These are phyloP conservation scores for Trididemnum clinides DNA, from an alignment of 23 tunicate species.

Conservation along the genomic window DNA sequence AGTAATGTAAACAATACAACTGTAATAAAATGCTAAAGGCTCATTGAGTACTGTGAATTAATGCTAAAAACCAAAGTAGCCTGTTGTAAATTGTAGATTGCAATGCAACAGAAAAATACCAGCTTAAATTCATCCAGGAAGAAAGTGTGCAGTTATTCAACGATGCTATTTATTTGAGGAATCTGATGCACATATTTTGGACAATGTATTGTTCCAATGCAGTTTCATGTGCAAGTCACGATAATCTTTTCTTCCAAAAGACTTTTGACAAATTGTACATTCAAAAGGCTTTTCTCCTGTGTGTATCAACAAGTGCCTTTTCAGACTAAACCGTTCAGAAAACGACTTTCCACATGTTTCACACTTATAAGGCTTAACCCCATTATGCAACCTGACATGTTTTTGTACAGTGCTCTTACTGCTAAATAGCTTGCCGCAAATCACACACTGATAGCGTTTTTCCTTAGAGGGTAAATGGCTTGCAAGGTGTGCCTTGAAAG, in stretches of 20 bases:
- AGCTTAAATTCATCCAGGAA: too few species aligned
- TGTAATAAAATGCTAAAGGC: too few species aligned
- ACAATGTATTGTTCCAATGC: too few species aligned
- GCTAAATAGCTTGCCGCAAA: not conserved
- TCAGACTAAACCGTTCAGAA: not conserved
- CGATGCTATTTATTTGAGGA: too few species aligned
- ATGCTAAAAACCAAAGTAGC: too few species aligned
- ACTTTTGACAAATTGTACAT: not conserved
- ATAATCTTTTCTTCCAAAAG: not conserved
- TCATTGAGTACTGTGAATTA: too few species aligned
- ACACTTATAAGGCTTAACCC: not conserved
- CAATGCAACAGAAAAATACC: too few species aligned
- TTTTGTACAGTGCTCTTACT: not conserved
- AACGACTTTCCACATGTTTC: not conserved
- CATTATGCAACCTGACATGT: not conserved
- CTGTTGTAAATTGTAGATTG: too few species aligned
- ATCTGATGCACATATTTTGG: too few species aligned
- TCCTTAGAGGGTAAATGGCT: not conserved
- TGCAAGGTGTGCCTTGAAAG: not conserved
- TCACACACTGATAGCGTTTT: not conserved
- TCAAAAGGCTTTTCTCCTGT: not conserved
- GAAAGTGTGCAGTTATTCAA: too few species aligned
- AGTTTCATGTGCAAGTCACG: not conserved
- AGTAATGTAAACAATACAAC: too few species aligned
- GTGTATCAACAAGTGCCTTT: not conserved